A percentile compares a stretch with the other conserved stretches of the same genome.
phyloP scores from a whole-genome alignment of 1,140 invertebrate genomes.

The Apis dorsata region DNA sequence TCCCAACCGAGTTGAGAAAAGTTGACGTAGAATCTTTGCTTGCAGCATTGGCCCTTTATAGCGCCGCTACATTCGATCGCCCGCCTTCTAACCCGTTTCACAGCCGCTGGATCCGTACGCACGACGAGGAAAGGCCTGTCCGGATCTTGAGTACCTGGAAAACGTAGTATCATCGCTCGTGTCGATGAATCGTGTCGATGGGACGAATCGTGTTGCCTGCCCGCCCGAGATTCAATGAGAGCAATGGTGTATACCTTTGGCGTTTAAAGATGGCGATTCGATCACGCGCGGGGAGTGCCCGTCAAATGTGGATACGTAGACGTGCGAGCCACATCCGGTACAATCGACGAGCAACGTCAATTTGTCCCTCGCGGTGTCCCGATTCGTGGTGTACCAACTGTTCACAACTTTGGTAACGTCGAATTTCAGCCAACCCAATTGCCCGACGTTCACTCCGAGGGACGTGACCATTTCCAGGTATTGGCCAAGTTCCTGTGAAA shows the following conservation, averaged over 20 bases:
- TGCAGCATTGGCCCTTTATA: conserved; percentile 91
- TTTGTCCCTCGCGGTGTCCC: conserved; percentile 80
- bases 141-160: conserved; percentile 78
- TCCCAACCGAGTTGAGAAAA: conserved; percentile 96
- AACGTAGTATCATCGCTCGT: conserved; percentile 5
- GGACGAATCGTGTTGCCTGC: too few species aligned
- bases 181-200: neutral
- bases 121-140: conserved; percentile 92
- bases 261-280: conserved; percentile 73
- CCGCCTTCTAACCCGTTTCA: conserved; percentile 86
- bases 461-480: conserved; percentile 85
- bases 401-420: conserved; percentile 90
- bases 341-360: conserved; percentile 91
- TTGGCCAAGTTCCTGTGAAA: conserved; percentile 74
- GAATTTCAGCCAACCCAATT: conserved; percentile 92
- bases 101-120: conserved; percentile 85
- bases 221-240: too few species aligned
- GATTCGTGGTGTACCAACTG: conserved; percentile 84
- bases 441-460: conserved; percentile 84
- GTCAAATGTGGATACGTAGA: conserved; percentile 81
- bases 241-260: conserved; percentile 70
- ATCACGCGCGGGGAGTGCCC: conserved; percentile 74
- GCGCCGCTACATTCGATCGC: conserved; percentile 90
- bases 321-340: conserved; percentile 88
- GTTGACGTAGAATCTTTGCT: conserved; percentile 93